phyloP scores from a whole-genome alignment of 2,888 invertebrate genomes.

The Lithophane semibrunnea region DNA sequence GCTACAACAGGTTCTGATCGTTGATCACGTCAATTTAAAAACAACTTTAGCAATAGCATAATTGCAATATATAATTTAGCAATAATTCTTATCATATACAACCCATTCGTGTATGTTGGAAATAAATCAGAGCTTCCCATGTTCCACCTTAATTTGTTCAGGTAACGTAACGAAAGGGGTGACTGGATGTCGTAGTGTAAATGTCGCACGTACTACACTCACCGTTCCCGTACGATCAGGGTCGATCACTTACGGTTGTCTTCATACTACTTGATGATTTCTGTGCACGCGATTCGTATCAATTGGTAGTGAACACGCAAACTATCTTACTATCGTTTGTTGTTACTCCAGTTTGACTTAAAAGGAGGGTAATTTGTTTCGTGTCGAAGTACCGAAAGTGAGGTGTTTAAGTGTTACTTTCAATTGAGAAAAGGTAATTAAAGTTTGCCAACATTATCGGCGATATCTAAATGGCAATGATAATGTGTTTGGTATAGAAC shows the following conservation, averaged over 20 bases:
- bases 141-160: constrained; percentile 9
- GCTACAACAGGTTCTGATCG: neutral
- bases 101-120: neutral
- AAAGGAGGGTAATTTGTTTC: constrained; percentile 64
- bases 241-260: constrained; percentile 53
- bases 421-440: constrained; percentile 43
- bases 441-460: constrained; percentile 18
- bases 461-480: constrained; percentile 12
- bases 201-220: constrained; percentile 24
- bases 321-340: constrained; percentile 58
- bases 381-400: constrained; percentile 54
- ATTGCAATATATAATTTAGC: neutral
- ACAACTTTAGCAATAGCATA: neutral
- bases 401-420: constrained; percentile 39
- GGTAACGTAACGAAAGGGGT: neutral
- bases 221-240: constrained; percentile 31
- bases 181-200: constrained; percentile 9
- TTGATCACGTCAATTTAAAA: constrained; percentile 7
- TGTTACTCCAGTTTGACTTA: constrained; percentile 55
- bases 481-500: neutral
- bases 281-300: constrained; percentile 52
- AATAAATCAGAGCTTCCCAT: constrained; percentile 12
- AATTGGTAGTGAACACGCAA: constrained; percentile 50
- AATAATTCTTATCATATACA: neutral
- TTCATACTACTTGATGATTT: constrained; percentile 45